Evolutionary conservation across 1,140 invertebrate species (phyloP).

Genomic region (Carcinoscorpius rotundicauda): DNA sequence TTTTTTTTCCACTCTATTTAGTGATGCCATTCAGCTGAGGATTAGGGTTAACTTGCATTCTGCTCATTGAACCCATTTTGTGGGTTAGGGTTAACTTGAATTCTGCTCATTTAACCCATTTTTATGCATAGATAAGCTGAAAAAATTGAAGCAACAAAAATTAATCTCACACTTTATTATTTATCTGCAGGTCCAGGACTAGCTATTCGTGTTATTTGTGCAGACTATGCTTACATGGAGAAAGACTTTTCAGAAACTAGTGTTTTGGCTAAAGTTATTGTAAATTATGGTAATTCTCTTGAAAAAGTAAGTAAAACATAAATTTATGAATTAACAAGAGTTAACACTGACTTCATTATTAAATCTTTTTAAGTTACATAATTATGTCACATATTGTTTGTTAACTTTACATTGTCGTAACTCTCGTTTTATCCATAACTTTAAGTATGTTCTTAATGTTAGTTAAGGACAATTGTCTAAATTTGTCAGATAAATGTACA

Average conservation of each 20-base stretch:
- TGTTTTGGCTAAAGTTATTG: constrained; percentile 78
- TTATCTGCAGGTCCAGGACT: constrained; percentile 50
- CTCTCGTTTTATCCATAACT: not conserved
- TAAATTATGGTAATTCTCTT: constrained; percentile 80
- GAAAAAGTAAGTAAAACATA: constrained; percentile 46
- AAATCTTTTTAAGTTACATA: no score
- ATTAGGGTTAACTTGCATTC: no score
- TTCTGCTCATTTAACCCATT: not conserved
- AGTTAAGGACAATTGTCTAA: no score
- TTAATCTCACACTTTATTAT: not conserved
- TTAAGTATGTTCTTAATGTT: not conserved
- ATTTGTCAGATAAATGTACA: no score
- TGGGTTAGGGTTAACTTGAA: no score
- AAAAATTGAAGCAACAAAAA: no score
- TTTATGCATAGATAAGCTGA: not conserved
- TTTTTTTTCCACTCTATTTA: no score
- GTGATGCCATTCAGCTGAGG: no score
- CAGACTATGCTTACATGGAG: constrained; percentile 90
- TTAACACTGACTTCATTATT: no score
- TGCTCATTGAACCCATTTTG: no score
- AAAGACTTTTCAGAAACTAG: constrained; percentile 91
- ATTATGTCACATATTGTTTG: no score
- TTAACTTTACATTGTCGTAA: no score
- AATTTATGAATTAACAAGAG: not conserved
- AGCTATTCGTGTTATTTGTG: constrained; percentile 89